Base-by-base conservation (phyloP, 2,797 vertebrate genomes). In the Pangasius djambal region DNA sequence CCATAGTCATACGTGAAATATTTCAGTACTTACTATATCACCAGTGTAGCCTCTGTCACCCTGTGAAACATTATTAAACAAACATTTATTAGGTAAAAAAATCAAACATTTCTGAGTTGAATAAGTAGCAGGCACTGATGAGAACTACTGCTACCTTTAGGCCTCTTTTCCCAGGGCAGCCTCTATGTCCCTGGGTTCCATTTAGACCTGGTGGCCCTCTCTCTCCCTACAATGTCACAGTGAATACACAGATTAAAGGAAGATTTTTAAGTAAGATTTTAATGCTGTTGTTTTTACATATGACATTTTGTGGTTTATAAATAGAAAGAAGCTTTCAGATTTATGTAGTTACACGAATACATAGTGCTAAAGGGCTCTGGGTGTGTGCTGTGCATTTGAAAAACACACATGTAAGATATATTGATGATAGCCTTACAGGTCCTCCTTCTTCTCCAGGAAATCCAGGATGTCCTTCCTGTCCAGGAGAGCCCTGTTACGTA, bases 401-500 rank as follows among this genome's bases (percentile, higher is more conserved):
- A 70, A 74, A 74, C 15, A 69, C 34, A 31, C n/a, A 48, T 74
- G 37, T 48, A 74, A 74, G 4, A 48, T 25, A 74, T 74, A 74
- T 10, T 74, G 40, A 44, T 12, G 12, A 74, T 40, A 74, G 20
- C 2, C 97, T 97, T 92, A 99, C 97, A 78, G 89, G 75, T 3
- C 91, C 89, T 81, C 98, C 97, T 92, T 98, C 97, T 10, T 98
- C 97, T 90, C 97, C 98, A 4, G 97, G 97, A 93, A 97, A 95
- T 0, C 97, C 98, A 13, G 93, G 92, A 87, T 92, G 90, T 22
- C 98, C 98, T 16, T 72, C 94, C 81, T 88, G 91, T 90, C 97
- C 98, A 0, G 63, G 2, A 1, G 3, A 6, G 3, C 97, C 97
- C 98, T 99, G 93, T 91, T 59, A 31, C 83, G 37, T 72, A 75